Evolutionary conservation across 2,888 invertebrate genomes (phyloP).

Genomic region (Dysmachus trigonus): DNA sequence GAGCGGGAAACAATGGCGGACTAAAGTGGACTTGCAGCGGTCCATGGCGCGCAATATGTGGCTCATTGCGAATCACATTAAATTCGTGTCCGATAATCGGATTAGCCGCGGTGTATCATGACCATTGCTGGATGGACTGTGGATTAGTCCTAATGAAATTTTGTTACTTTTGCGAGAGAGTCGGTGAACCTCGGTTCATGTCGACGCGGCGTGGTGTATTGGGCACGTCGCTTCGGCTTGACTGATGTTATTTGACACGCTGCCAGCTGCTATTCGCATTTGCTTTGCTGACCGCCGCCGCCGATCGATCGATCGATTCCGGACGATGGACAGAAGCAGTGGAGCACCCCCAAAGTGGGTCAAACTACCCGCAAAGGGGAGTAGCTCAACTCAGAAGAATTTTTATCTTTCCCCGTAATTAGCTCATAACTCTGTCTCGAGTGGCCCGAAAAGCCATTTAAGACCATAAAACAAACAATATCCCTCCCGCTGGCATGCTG

Average conservation of each 20-base stretch:
- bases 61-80: background rate
- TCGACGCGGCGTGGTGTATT: background rate
- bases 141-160: slow-evolving; percentile 14
- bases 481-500: background rate
- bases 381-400: background rate
- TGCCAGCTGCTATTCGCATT: background rate
- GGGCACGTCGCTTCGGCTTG: background rate
- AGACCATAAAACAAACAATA: background rate
- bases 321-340: no score
- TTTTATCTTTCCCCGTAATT: background rate
- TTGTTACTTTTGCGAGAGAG: background rate
- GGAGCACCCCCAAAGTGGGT: background rate
- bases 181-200: background rate
- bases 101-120: slow-evolving; percentile 7
- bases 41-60: background rate
- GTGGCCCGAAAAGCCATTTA: background rate
- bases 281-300: background rate
- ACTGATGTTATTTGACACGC: slow-evolving; percentile 1
- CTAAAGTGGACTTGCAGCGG: background rate
- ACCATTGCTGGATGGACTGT: background rate
- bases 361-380: background rate
- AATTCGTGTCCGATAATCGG: slow-evolving; percentile 2
- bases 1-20: background rate
- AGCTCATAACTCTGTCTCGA: background rate
- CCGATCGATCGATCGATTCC: background rate